Evolutionary conservation across 2,113 vertebrate genomes (phyloP), one percentile per base, ranked within the genome.

Genomic region (Nothocercus julius): DNA sequence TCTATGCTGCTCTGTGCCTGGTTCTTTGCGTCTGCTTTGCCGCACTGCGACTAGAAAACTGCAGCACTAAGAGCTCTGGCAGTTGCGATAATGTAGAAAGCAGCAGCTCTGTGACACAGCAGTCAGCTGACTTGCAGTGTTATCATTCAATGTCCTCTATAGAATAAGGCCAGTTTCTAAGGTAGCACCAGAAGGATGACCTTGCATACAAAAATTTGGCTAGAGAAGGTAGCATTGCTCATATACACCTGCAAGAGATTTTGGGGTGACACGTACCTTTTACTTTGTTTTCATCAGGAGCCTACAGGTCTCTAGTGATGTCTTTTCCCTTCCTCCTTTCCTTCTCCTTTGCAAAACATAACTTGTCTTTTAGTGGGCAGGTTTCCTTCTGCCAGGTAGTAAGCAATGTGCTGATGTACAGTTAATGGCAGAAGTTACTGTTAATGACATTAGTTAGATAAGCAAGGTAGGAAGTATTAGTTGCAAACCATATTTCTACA

Each of bases 71-170:
- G 97, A 97, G 98, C 97, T 97, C 97, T 97, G 98, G 98, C 98
- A 98, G 97, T 97, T 96, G 97, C 92, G 94, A 97, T 95, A 95
- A 96, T 97, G 98, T 97, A 97, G 98, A 97, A 97, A 97, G 97
- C 97, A 98, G 98, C 97, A 97, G 98, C 96, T 97, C 96, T 94
- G 92, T 98, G 98, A 99, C 98, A 98, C 98, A 96, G 98, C 98
- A 98, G 98, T 98, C 98, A 98, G 98, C 98, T 98, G 98, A 98
- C 98, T 98, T 63, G 36, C 97, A 94, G 96, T 97, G 98, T 98
- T 98, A 98, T 98, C 96, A 93, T 94, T 97, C 97, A 90, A 75
- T 95, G 97, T 98, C 97, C 98, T 98, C 92, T 91, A 47, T 96
- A 96, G 94, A 95, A 96, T 88, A 96, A 92, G 97, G 90, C 78